Conservation (phyloP, 2,888 invertebrate species). For the Hirtodrosophila cameraria region DNA sequence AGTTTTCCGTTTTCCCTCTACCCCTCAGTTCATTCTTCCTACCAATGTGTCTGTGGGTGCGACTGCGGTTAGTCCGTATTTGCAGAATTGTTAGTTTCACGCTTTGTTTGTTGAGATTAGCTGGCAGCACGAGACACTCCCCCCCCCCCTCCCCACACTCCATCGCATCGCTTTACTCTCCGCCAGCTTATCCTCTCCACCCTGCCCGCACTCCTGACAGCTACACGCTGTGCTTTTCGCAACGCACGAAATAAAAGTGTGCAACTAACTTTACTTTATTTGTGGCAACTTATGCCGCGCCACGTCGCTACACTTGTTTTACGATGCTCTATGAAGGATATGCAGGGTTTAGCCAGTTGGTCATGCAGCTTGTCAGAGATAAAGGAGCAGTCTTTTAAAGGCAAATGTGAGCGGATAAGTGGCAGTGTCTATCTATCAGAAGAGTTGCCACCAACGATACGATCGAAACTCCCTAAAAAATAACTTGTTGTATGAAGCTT, state of each 20-base stretch:
- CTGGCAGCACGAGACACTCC: conserved; percentile 44
- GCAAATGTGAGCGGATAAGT: background rate
- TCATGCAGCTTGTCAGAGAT: conserved; percentile 6
- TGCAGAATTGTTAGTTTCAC: conserved; percentile 71
- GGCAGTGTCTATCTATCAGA: no score
- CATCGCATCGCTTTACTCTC: background rate
- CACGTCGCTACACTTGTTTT: conserved; percentile 53
- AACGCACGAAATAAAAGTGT: conserved; percentile 70
- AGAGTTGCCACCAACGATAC: no score
- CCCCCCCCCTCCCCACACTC: background rate
- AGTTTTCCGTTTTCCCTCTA: conserved; percentile 14
- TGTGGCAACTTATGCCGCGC: conserved; percentile 64
- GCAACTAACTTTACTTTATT: conserved; percentile 65
- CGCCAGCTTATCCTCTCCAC: background rate
- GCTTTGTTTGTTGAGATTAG: conserved; percentile 56
- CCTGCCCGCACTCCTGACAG: conserved; percentile 13
- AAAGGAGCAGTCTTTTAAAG: background rate
- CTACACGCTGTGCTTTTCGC: conserved; percentile 32
- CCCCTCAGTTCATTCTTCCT: conserved; percentile 4
- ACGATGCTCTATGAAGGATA: conserved; percentile 26
- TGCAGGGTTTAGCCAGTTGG: conserved; percentile 18
- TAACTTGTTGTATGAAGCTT: no score
- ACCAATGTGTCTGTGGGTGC: conserved; percentile 31
- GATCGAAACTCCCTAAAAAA: no score
- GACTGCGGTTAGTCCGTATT: conserved; percentile 71